phyloP scores from a whole-genome alignment of 2,113 vertebrate species.

The mouse (Mus musculus) region DNA sequence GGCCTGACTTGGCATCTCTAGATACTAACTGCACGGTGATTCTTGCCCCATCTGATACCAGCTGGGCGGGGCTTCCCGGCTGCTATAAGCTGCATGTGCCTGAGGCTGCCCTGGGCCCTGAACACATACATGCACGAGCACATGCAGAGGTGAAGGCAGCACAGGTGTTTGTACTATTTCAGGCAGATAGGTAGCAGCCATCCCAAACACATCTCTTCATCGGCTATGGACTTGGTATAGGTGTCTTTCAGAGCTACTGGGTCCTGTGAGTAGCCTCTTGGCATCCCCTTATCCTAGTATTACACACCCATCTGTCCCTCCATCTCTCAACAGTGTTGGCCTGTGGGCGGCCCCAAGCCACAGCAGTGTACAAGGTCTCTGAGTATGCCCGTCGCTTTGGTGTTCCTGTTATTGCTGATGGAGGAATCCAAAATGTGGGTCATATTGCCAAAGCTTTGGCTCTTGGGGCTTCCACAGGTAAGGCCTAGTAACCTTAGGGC shows the following conservation, averaged over 20 bases:
- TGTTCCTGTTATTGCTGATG: conserved; percentile 96
- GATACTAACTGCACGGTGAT: conserved; percentile 78
- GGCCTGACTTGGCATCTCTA: conserved; percentile 35
- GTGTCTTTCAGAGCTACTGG: conserved; percentile 65
- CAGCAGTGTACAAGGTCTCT: conserved; percentile 97
- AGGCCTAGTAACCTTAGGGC: conserved; percentile 8
- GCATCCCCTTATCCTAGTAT: not conserved
- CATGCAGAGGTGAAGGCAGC: not conserved
- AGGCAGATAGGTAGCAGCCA: not conserved
- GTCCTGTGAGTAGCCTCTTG: not conserved
- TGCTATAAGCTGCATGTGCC: conserved; percentile 76
- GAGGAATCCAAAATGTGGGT: conserved; percentile 97
- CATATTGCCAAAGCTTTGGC: conserved; percentile 97
- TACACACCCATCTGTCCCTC: not conserved
- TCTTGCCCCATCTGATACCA: conserved; percentile 45
- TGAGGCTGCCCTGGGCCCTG: conserved; percentile 72
- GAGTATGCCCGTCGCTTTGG: conserved; percentile 97
- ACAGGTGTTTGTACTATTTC: not conserved
- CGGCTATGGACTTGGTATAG: conserved; percentile 13
- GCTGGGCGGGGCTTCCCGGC: conserved; percentile 59
- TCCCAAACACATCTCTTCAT: conserved; percentile 1
- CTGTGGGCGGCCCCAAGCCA: conserved; percentile 97
- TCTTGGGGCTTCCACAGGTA: conserved; percentile 97
- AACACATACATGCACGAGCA: conserved; percentile 53
- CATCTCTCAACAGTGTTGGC: conserved; percentile 91